Base-by-base conservation (phyloP, 2,113 vertebrate species). In the Rhea americana region DNA sequence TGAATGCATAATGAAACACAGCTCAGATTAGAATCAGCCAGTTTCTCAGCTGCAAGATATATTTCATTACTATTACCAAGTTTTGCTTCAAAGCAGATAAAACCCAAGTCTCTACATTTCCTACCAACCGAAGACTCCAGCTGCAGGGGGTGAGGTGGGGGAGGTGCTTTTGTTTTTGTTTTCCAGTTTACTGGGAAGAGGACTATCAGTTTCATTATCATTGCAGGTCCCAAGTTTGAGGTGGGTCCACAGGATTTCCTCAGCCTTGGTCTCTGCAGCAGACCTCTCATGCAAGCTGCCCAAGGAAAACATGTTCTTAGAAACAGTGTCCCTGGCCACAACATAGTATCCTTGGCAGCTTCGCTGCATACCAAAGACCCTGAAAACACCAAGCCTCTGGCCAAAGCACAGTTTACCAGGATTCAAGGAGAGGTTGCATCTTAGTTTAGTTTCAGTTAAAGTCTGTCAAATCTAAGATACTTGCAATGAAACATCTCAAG, bases 281-380 rank as follows among this genome's bases (percentile, higher is more conserved):
- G 35, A 73, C 12, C 61, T 76, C 35, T 87, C 74, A 22, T 1
- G 5, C 50, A 87, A 28, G 15, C 26, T 25, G 37, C n/a, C 24
- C 56, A 71, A 28, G 32, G 13, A 82, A 93, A 47, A 7, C 56
- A 5, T 3, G 7, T 22, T 86, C 77, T 51, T 20, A 35, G 43
- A 78, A 91, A 72, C 22, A 19, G 43, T 4, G 9, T 47, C 51
- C 48, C 20, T 9, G 19, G 25, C 67, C 35, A 63, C 51, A 61
- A 63, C 41, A 19, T 4, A 17, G 39, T 26, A 82, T 22, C 39
- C 56, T 72, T 65, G 48, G 39, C 56, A 90, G 26, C 32, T 67
- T 12, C 26, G 21, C 35, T 90, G 24, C 58, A 17, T 6, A 13
- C 26, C 0, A 0, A 74, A 24, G 19, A 63, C 47, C 32, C 5